phyloP scores from a whole-genome alignment of 1,140 invertebrate species.

The Achatina immaculata region DNA sequence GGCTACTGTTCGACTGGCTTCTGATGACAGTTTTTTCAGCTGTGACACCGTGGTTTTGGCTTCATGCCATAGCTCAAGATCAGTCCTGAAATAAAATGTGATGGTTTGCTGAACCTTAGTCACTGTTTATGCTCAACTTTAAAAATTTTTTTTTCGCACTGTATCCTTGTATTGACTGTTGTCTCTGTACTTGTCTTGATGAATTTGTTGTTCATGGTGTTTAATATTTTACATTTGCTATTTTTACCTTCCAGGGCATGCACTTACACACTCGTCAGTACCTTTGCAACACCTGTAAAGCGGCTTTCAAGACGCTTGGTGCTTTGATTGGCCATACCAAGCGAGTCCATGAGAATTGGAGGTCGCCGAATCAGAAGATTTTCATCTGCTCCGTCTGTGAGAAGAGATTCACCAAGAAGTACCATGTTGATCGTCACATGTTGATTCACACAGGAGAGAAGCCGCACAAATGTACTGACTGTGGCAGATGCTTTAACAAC shows the following conservation, averaged over 20 bases:
- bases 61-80: too few species aligned
- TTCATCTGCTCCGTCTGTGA: slow-evolving; percentile 68
- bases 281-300: slow-evolving; percentile 65
- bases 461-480: slow-evolving; percentile 66
- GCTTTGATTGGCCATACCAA: slow-evolving; percentile 68
- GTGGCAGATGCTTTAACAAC: slow-evolving; percentile 66
- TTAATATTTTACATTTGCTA: neutral
- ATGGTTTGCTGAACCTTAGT: too few species aligned
- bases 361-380: slow-evolving; percentile 67
- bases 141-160: too few species aligned
- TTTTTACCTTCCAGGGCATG: slow-evolving; percentile 52
- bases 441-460: slow-evolving; percentile 68
- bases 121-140: too few species aligned
- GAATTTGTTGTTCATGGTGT: too few species aligned
- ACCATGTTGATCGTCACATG: slow-evolving; percentile 68
- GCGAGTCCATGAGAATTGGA: slow-evolving; percentile 67
- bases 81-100: too few species aligned
- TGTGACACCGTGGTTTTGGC: too few species aligned
- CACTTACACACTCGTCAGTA: slow-evolving; percentile 66
- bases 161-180: too few species aligned
- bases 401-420: slow-evolving; percentile 68
- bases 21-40: too few species aligned
- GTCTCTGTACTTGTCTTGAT: too few species aligned
- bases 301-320: slow-evolving; percentile 67
- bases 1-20: too few species aligned